A percentile compares a stretch with the other conserved stretches of the same genome.
Evolutionary conservation across 2,888 invertebrate species (phyloP).

Genomic region (Trisateles emortualis): DNA sequence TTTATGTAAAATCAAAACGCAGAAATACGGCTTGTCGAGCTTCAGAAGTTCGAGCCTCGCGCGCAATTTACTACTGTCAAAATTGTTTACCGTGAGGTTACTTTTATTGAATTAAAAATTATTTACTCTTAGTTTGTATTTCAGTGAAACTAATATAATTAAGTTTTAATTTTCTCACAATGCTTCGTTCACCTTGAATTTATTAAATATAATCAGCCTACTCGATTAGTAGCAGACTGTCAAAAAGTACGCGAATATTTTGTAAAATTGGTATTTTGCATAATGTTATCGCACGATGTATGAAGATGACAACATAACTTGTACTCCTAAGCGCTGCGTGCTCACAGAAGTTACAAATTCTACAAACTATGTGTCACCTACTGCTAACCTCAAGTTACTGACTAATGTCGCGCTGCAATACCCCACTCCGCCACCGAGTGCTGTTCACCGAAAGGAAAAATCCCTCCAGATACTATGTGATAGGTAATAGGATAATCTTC

Average conservation of each 20-base stretch:
- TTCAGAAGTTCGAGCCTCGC: conserved; percentile 60
- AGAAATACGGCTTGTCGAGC: conserved; percentile 26
- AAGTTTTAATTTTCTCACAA: conserved; percentile 19
- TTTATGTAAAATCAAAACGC: conserved; percentile 22
- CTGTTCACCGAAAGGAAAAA: conserved; percentile 86
- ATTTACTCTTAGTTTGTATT: conserved; percentile 22
- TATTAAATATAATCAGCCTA: conserved; percentile 59
- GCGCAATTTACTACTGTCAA: conserved; percentile 79
- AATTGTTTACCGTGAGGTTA: conserved; percentile 82
- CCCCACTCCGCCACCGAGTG: conserved; percentile 83
- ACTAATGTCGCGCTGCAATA: conserved; percentile 88
- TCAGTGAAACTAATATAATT: conserved; percentile 13
- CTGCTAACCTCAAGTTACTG: conserved; percentile 89
- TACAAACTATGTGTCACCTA: conserved; percentile 87
- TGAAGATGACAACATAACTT: conserved; percentile 83
- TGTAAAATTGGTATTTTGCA: conserved; percentile 71
- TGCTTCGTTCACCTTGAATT: conserved; percentile 23
- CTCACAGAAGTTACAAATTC: conserved; percentile 86
- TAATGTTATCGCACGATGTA: conserved; percentile 84
- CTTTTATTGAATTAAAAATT: conserved; percentile 43
- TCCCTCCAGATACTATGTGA: conserved; percentile 88
- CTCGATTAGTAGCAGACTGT: conserved; percentile 71
- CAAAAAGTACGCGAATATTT: conserved; percentile 83
- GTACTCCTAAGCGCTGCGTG: conserved; percentile 84
- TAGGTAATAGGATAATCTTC: conserved; percentile 82